phyloP scores from a whole-genome alignment of 2,113 vertebrate genomes.

The Rhynchomys soricoides region DNA sequence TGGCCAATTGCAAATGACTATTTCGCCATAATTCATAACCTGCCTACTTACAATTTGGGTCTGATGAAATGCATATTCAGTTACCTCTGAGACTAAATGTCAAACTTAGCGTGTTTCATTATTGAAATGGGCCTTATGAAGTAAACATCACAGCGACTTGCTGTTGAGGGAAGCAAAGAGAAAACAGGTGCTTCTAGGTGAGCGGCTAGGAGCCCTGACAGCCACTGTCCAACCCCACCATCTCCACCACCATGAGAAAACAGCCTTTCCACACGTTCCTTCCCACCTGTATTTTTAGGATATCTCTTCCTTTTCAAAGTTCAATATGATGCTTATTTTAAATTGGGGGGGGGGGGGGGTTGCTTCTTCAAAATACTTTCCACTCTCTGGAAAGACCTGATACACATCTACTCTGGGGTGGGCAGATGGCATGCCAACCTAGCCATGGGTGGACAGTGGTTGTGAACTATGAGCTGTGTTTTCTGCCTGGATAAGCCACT shows the following conservation, averaged over 20 bases:
- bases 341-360: not conserved
- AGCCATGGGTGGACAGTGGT: too few species aligned
- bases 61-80: constrained; percentile 6
- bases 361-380: not conserved
- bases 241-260: not conserved
- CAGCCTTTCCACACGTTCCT: not conserved
- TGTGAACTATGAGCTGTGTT: not conserved
- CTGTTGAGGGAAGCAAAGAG: not conserved
- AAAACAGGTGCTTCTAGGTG: not conserved
- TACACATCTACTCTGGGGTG: not conserved
- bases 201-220: not conserved
- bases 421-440: not conserved
- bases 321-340: not conserved
- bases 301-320: not conserved
- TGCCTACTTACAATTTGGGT: not conserved
- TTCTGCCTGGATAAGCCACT: not conserved
- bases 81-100: not conserved
- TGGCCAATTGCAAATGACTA: not conserved
- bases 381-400: not conserved
- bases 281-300: not conserved
- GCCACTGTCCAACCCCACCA: not conserved
- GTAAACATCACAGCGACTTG: not conserved
- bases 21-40: not conserved
- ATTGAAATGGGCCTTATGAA: not conserved
- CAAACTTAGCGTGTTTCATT: not conserved